Percentiles rank a stretch among this genome's conserved stretches.
Conservation (phyloP, 2,113 vertebrate species). For the Apeltes quadracus region DNA sequence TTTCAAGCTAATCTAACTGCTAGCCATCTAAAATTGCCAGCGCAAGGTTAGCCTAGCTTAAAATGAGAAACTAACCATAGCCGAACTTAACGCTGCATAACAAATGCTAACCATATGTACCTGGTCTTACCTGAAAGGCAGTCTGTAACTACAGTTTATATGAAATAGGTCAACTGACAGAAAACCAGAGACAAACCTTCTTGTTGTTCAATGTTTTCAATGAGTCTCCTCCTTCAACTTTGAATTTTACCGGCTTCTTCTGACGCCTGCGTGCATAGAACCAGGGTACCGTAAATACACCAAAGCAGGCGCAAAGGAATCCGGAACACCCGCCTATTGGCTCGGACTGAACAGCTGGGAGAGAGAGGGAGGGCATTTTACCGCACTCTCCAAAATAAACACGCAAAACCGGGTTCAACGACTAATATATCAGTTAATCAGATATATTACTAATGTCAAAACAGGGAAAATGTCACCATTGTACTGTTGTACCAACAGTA, state of each 20-base stretch:
- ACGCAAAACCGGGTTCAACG: neutral
- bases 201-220: slow-evolving; percentile 1
- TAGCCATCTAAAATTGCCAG: neutral
- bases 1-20: neutral
- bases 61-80: neutral
- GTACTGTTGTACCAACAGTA: too few species aligned
- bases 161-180: neutral
- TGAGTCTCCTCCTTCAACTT: slow-evolving; percentile 64
- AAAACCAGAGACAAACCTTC: neutral
- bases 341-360: too few species aligned
- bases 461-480: too few species aligned
- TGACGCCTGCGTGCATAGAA: slow-evolving; percentile 8
- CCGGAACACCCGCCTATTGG: neutral
- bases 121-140: slow-evolving; percentile 47
- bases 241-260: slow-evolving; percentile 80
- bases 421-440: neutral
- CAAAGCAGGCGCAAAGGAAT: neutral
- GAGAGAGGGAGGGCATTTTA: neutral
- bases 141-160: neutral
- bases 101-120: neutral
- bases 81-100: neutral
- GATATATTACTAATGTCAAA: too few species aligned
- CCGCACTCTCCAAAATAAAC: neutral
- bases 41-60: slow-evolving; percentile 7
- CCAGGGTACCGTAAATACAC: neutral